phyloP scores from a whole-genome alignment of 92 coral and sea anemone genomes.

The Muricea muricata region DNA sequence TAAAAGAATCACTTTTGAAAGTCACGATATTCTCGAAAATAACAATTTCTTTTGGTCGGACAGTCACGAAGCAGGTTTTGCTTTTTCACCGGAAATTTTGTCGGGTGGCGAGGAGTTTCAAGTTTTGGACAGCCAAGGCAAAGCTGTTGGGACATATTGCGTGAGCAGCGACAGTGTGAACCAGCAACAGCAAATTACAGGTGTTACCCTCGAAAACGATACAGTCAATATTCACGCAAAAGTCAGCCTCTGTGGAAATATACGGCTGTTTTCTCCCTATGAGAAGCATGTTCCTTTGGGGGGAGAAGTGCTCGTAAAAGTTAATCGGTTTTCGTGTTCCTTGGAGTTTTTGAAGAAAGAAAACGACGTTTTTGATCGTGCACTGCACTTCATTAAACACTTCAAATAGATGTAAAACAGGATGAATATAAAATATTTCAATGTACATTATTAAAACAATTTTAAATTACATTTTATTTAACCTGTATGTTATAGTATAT shows the following conservation, averaged over 20 bases:
- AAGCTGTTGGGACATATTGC: constrained; percentile 51
- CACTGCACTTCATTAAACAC: background rate
- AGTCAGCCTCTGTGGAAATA: constrained; percentile 6
- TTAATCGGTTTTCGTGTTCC: constrained; percentile 18
- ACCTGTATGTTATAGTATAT: too few relatives aligned
- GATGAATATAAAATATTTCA: too few relatives aligned
- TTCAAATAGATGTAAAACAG: background rate
- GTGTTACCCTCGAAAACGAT: constrained; percentile 6
- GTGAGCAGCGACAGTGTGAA: constrained; percentile 57
- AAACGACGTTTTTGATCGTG: background rate
- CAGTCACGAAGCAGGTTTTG: constrained; percentile 91
- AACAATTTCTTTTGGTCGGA: constrained; percentile 98
- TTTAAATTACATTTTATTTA: too few relatives aligned
- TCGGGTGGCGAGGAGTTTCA: constrained; percentile 66
- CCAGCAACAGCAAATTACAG: constrained; percentile 62
- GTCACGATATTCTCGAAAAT: constrained; percentile 76
- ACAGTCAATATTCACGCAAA: constrained; percentile 16
- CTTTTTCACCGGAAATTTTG: constrained; percentile 77
- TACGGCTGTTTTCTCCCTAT: background rate
- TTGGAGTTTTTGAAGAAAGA: constrained; percentile 32
- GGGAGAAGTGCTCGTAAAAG: constrained; percentile 19
- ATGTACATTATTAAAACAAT: too few relatives aligned
- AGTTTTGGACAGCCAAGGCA: constrained; percentile 66
- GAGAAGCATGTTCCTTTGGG: background rate
- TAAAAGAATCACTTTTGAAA: constrained; percentile 86